A percentile compares a stretch with the other conserved stretches of the same genome.
These are phyloP conservation scores for Nomada fucata DNA, from an alignment of 2,888 invertebrate species.

Conservation along the genomic window DNA sequence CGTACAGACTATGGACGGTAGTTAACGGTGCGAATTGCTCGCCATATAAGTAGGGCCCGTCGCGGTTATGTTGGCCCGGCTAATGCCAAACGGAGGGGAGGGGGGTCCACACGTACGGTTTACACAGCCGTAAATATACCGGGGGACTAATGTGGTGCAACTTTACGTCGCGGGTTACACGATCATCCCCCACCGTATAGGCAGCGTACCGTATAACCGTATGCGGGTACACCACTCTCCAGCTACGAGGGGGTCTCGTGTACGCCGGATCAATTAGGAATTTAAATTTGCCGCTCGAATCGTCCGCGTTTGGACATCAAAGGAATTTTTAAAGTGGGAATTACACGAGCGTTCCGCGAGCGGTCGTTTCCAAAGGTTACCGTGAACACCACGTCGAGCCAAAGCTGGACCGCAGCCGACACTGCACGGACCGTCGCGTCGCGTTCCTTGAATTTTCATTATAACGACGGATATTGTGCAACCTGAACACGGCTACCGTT, in stretches of 20 bases:
- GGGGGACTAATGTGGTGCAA: conserved; percentile 79
- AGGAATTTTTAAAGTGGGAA: conserved; percentile 43
- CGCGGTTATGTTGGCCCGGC: conserved; percentile 70
- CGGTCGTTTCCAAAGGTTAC: conserved; percentile 42
- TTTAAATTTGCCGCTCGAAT: conserved; percentile 73
- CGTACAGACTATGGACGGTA: conserved; percentile 55
- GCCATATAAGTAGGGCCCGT: conserved; percentile 72
- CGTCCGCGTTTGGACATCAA: conserved; percentile 76
- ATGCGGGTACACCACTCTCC: conserved; percentile 19
- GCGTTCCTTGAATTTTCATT: conserved; percentile 31
- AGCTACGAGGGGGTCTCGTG: conserved; percentile 10
- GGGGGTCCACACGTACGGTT: conserved; percentile 51
- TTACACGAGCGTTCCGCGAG: conserved; percentile 31
- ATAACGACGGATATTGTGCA: background rate
- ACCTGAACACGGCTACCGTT: background rate
- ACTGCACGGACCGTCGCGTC: conserved; percentile 17
- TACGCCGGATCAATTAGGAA: conserved; percentile 76
- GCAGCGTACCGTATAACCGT: conserved; percentile 14
- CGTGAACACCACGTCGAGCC: background rate
- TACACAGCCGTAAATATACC: conserved; percentile 78
- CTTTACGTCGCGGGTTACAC: conserved; percentile 75
- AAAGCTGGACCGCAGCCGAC: conserved; percentile 6
- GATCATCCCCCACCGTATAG: conserved; percentile 68
- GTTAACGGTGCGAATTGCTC: conserved; percentile 76
- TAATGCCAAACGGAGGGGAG: conserved; percentile 62